phyloP scores from a whole-genome alignment of 2,113 vertebrate species.

The Pantherophis guttatus region DNA sequence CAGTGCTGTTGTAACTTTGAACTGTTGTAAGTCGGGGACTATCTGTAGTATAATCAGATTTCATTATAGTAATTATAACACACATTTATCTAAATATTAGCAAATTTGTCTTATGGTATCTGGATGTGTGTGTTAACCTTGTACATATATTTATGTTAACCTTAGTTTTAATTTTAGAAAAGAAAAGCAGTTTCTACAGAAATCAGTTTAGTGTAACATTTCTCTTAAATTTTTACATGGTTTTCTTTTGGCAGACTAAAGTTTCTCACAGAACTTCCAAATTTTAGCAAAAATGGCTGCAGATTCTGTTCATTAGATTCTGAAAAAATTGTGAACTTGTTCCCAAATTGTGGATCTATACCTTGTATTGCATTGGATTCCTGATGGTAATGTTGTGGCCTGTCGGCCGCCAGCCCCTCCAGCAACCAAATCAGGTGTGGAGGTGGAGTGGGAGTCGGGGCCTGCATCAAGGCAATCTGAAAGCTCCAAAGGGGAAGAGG shows the following conservation, averaged over 20 bases:
- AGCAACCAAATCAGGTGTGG: too few relatives aligned
- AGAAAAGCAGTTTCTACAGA: neutral
- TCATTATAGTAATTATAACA: slow-evolving; percentile 7
- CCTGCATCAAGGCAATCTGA: too few relatives aligned
- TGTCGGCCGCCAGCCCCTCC: too few relatives aligned
- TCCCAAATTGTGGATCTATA: neutral
- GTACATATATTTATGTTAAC: neutral
- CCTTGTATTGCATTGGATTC: neutral
- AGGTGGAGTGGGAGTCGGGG: too few relatives aligned
- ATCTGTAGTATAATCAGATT: neutral
- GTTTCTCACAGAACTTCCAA: neutral
- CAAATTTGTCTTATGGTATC: neutral
- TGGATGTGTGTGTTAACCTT: neutral
- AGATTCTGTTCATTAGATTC: neutral
- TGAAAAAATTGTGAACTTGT: neutral
- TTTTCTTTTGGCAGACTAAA: neutral
- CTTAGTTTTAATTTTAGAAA: neutral
- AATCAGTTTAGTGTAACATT: neutral
- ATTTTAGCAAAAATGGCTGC: neutral
- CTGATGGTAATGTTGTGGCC: too few relatives aligned
- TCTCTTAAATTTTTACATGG: neutral
- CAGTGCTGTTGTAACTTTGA: too few relatives aligned
- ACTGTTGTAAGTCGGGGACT: neutral
- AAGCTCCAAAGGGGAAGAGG: too few relatives aligned
- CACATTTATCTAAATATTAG: neutral